Evolutionary conservation across 2,888 invertebrate genomes (phyloP), one percentile per base, ranked within the genome.

Genomic region (Lasioglossum vierecki): DNA sequence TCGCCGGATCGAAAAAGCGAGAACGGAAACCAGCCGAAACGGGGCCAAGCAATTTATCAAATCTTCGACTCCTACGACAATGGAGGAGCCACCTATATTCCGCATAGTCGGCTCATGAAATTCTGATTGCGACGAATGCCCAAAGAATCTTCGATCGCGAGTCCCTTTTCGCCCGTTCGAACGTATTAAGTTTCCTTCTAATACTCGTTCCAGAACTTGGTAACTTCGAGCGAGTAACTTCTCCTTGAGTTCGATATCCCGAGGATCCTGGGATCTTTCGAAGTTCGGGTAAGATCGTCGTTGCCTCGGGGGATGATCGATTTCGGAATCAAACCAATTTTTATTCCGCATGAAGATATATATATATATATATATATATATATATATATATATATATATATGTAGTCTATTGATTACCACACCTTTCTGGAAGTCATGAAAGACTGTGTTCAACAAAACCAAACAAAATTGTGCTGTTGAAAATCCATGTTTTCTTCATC

Each of bases 41-140:
- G 57, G 46, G 30, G 63, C 26, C 13, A 30, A 13, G 70, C 70
- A 75, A 83, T 80, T 80, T 80, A 70, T 80, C 74, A 80, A 80
- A 71, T 76, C 60, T 49, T 53, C 66, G 72, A 39, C 74, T 70
- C 57, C 22, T 60, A 44, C 35, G 53, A 79, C 46, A 46, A 73
- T 49, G 22, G 60, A 30, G 49, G 49, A 9, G 26, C 41, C 41
- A 30, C 57, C 60, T 49, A 72, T 72, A 66, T 30, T n/a, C 63
- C 75, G 35, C 80, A 71, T 13, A 60, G 66, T 35, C 66, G 46
- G 30, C 66, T 44, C 66, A 76, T 63, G 66, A 66, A 76, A 66
- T 76, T 76, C 46, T 46, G 76, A 76, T 76, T 46, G 26, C 66
- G 53, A 77, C 57, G 30, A 57, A 11, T 39, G 30, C 39, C 8